Evolutionary conservation across 2,888 invertebrate species (phyloP).

Genomic region (Caprella mutica): DNA sequence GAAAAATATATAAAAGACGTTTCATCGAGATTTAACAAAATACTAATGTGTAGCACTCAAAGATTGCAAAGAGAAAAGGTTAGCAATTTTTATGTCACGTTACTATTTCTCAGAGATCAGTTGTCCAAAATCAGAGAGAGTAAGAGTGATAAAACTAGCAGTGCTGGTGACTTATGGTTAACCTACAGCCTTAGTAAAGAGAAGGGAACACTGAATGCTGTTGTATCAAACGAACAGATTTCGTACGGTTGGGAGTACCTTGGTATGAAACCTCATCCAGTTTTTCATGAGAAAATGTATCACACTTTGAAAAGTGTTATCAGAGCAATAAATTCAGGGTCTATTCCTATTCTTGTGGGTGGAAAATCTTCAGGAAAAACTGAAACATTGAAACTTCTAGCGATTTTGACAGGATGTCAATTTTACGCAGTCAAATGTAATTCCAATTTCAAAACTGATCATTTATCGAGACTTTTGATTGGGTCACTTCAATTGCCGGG

Average conservation of each 20-base stretch:
- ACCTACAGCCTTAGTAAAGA: constrained; percentile 21
- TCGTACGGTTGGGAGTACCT: constrained; percentile 28
- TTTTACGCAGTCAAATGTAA: constrained; percentile 15
- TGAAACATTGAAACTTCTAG: constrained; percentile 10
- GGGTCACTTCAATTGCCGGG: constrained; percentile 14
- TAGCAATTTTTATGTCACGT: constrained; percentile 15
- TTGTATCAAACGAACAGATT: constrained; percentile 11
- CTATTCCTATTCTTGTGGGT: constrained; percentile 13
- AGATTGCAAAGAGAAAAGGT: constrained; percentile 19
- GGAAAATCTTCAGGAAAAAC: constrained; percentile 14
- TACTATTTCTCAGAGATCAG: constrained; percentile 20
- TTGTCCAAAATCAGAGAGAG: constrained; percentile 14
- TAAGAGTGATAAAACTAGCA: constrained; percentile 7
- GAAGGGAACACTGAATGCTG: constrained; percentile 18
- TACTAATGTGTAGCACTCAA: constrained; percentile 19
- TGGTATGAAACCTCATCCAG: constrained; percentile 15
- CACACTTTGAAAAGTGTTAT: constrained; percentile 9
- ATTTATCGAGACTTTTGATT: constrained; percentile 11
- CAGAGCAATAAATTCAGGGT: constrained; percentile 6
- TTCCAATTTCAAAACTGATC: constrained; percentile 6
- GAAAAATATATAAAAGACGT: constrained; percentile 19
- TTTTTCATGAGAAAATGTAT: constrained; percentile 7
- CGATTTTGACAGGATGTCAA: constrained; percentile 18
- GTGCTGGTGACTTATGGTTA: constrained; percentile 8
- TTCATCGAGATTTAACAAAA: constrained; percentile 12